A percentile compares a stretch with the other conserved stretches of the same genome.
Evolutionary conservation across 2,113 vertebrate genomes (phyloP).

Genomic region (Melanerpes aurifrons): DNA sequence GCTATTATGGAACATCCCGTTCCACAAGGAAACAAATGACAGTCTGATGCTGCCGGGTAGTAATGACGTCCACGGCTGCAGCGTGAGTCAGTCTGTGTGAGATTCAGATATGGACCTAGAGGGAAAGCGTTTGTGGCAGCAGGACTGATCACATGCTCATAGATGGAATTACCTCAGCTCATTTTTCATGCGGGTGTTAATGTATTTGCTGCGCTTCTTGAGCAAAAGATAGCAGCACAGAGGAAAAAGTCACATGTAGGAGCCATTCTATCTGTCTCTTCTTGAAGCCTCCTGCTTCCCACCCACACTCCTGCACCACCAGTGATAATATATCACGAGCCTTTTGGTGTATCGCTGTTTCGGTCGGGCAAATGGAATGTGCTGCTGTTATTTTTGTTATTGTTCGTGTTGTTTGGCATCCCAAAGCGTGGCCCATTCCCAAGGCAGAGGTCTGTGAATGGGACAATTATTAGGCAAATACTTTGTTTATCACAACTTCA

Average conservation of each 20-base stretch:
- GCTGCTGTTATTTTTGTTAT: neutral
- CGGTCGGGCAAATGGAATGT: neutral
- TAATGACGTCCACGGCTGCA: constrained; percentile 18
- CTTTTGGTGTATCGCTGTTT: constrained; percentile 12
- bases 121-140: constrained; percentile 64
- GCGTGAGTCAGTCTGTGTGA: constrained; percentile 54
- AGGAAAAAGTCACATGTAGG: neutral
- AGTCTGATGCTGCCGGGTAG: constrained; percentile 15
- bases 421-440: neutral
- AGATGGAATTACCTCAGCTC: constrained; percentile 70
- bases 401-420: constrained; percentile 20
- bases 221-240: constrained; percentile 15
- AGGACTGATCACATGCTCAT: constrained; percentile 1
- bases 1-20: constrained; percentile 62
- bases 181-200: constrained; percentile 52
- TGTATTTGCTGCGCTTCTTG: constrained; percentile 7
- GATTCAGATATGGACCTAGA: constrained; percentile 48
- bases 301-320: constrained; percentile 42
- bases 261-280: constrained; percentile 37
- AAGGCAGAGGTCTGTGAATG: neutral
- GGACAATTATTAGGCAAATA: neutral
- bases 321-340: neutral
- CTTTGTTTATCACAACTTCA: neutral
- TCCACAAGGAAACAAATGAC: constrained; percentile 60
- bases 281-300: constrained; percentile 48